phyloP scores from a whole-genome alignment of 2,113 vertebrate species.

The Puntigrus tetrazona region DNA sequence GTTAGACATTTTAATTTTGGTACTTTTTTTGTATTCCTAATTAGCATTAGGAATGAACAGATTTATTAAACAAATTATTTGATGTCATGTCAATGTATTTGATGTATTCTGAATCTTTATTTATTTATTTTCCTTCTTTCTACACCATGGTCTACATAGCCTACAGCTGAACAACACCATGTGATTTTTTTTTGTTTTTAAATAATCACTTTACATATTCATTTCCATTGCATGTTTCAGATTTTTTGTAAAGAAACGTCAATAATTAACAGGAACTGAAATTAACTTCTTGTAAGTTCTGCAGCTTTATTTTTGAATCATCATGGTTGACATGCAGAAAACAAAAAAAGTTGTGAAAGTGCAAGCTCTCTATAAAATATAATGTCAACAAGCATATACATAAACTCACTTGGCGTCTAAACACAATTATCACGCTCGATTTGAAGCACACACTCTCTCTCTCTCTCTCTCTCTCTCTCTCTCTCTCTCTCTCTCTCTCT shows the following conservation, averaged over 20 bases:
- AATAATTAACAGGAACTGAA: background rate
- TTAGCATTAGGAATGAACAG: background rate
- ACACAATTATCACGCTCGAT: conserved; percentile 5
- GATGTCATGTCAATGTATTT: background rate
- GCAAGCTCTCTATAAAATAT: background rate
- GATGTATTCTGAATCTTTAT: background rate
- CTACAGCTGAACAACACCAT: background rate
- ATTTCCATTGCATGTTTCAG: background rate
- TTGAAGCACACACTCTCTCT: too few relatives aligned
- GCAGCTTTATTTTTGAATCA: background rate
- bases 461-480: conserved; percentile 50
- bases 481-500: conserved; percentile 47
- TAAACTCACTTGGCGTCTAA: background rate
- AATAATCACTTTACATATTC: background rate
- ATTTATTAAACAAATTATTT: background rate
- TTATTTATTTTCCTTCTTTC: background rate
- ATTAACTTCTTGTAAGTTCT: background rate
- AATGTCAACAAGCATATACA: background rate
- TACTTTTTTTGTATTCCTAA: background rate
- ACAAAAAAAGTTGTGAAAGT: background rate
- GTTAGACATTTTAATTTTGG: background rate
- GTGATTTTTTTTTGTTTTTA: background rate
- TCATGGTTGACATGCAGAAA: background rate
- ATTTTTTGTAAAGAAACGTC: background rate
- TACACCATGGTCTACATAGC: background rate